Evolutionary conservation across 2,113 vertebrate species (phyloP), one percentile per base, ranked within the genome.

Genomic region (Hypocryptadius cinnamomeus): DNA sequence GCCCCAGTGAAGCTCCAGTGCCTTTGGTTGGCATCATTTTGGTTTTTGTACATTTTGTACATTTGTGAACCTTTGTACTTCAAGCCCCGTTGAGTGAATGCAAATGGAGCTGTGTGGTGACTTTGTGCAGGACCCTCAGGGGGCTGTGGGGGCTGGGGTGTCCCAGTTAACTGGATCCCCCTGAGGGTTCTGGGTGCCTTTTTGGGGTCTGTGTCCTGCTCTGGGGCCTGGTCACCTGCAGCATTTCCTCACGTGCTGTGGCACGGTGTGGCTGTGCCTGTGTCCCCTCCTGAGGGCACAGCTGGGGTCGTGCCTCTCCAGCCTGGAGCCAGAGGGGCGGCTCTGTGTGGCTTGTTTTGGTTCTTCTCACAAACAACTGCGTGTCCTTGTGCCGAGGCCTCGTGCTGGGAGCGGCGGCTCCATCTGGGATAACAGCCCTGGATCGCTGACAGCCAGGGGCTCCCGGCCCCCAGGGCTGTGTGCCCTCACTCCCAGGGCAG

Each of bases 341-440:
- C 71, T 90, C 48, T 72, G 79, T 39, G 0, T 0, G 1, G 13
- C 45, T 45, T 90, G 89, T 92, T 96, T 79, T 83, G 72, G 47
- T 61, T 82, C 31, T 37, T 48, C 48, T 80, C 53, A 13, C 72
- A 88, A 92, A 88, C 86, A 93, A 18, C 42, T 1, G n/a, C 2
- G 10, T 8, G 95, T 89, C 95, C 92, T 96, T 95, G 95, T 88
- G 85, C 72, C 7, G 10, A 95, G 94, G 60, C 87, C 95, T 69
- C 9, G 90, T 27, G 92, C 73, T 2, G 5, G 87, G 17, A 66
- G 87, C 23, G 0, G 42, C 85, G 22, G 79, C 84, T 92, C 59
- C 17, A 0, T 6, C 50, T 27, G 89, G 93, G 59, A 89, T 44
- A 65, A 42, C 7, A 11, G 2, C 4, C 44, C 81, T 2, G 2